A percentile compares a stretch with the other conserved stretches of the same genome.
phyloP scores from a whole-genome alignment of 2,888 invertebrate genomes.

The Trichopria drosophilae region DNA sequence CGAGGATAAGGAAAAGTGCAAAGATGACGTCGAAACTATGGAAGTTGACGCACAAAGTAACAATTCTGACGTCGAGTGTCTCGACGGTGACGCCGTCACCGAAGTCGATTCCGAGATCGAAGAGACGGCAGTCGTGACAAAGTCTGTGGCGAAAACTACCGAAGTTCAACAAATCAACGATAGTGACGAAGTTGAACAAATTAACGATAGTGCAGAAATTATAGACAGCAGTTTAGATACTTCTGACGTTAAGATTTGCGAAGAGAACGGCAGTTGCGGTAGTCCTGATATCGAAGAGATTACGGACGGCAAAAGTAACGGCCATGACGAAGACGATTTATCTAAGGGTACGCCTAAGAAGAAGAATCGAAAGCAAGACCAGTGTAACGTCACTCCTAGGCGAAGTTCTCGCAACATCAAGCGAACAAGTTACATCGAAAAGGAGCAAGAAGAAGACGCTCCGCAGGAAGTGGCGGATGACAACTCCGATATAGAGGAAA shows the following conservation, averaged over 20 bases:
- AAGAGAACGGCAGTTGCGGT: constrained; percentile 54
- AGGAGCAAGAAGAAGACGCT: constrained; percentile 55
- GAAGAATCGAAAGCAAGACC: constrained; percentile 50
- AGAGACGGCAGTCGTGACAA: constrained; percentile 56
- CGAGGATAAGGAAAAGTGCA: constrained; percentile 20
- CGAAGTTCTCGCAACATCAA: constrained; percentile 65
- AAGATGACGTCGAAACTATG: constrained; percentile 44
- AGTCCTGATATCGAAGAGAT: constrained; percentile 57
- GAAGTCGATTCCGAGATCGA: constrained; percentile 32
- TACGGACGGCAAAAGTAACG: constrained; percentile 50
- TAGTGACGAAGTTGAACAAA: constrained; percentile 32
- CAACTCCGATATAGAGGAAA: constrained; percentile 69
- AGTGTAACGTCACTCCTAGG: constrained; percentile 59
- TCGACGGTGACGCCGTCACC: constrained; percentile 48
- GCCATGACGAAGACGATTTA: constrained; percentile 41
- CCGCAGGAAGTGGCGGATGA: constrained; percentile 58
- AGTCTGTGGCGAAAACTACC: no score
- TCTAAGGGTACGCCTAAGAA: constrained; percentile 44
- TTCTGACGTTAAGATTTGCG: constrained; percentile 49
- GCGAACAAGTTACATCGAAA: constrained; percentile 64
- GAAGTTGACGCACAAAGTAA: constrained; percentile 52
- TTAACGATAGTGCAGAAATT: constrained; percentile 44
- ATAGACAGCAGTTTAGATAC: constrained; percentile 43
- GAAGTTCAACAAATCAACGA: constrained; percentile 1
- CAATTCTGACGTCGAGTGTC: constrained; percentile 55